Conservation (phyloP, 2,888 invertebrate genomes). For the Andrena trimmerana region DNA sequence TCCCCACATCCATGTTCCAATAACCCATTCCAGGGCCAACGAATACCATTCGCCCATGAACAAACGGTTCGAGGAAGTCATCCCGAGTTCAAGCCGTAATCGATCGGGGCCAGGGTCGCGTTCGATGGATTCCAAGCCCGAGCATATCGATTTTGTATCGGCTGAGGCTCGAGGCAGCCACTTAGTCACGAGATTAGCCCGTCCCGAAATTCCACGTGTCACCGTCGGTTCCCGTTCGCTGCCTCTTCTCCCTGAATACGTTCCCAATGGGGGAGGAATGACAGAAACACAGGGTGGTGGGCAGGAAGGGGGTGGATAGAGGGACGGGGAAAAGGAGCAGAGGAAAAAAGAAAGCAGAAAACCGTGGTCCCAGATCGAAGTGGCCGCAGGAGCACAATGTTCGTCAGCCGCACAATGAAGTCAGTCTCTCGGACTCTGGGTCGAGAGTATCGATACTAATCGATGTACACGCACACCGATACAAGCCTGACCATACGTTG, state of each 20-base stretch:
- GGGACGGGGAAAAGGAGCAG: slow-evolving; percentile 12
- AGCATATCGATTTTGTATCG: slow-evolving; percentile 58
- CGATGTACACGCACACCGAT: slow-evolving; percentile 68
- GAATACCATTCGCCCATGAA: not conserved
- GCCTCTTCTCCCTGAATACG: slow-evolving; percentile 44
- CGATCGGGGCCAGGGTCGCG: slow-evolving; percentile 13
- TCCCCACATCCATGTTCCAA: not conserved
- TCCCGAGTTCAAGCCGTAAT: not conserved
- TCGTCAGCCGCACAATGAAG: slow-evolving; percentile 76
- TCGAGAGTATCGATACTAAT: slow-evolving; percentile 77
- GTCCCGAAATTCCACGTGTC: slow-evolving; percentile 71
- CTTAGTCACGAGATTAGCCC: slow-evolving; percentile 73
- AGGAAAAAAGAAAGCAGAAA: slow-evolving; percentile 19
- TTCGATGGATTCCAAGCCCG: slow-evolving; percentile 38
- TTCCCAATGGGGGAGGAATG: slow-evolving; percentile 63
- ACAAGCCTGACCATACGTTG: slow-evolving; percentile 54
- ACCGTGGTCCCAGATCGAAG: slow-evolving; percentile 50
- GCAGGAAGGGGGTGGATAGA: slow-evolving; percentile 28
- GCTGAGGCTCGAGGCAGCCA: slow-evolving; percentile 61
- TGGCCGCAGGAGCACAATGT: slow-evolving; percentile 75
- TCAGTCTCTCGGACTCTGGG: slow-evolving; percentile 69
- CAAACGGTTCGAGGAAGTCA: slow-evolving; percentile 11
- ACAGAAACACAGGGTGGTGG: slow-evolving; percentile 63
- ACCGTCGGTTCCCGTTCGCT: slow-evolving; percentile 47
- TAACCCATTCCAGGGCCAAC: not conserved